Evolutionary conservation across 35 echinoderm and acorn worm species (phyloP).

Genomic region (Chiridota heheva): DNA sequence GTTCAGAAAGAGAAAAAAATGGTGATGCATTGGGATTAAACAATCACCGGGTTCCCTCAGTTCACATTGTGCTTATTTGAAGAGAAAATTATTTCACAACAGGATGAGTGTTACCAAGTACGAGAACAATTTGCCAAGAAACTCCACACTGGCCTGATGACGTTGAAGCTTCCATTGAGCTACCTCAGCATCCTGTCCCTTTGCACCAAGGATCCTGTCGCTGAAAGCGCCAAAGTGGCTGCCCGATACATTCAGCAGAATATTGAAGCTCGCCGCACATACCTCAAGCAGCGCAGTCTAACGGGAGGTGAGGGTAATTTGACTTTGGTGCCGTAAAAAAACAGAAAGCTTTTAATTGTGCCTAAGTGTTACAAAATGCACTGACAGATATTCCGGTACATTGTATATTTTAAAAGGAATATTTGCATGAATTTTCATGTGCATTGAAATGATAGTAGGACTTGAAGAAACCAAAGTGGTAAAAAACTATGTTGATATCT

Average conservation of each 20-base stretch:
- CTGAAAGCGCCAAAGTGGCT: conserved; percentile 61
- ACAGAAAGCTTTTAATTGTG: too few relatives aligned
- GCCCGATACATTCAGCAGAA: conserved; percentile 65
- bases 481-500: neutral
- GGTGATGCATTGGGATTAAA: too few relatives aligned
- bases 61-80: too few relatives aligned
- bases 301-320: conserved; percentile 49
- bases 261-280: conserved; percentile 68
- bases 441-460: neutral
- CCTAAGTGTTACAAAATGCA: too few relatives aligned
- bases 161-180: conserved; percentile 74
- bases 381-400: neutral
- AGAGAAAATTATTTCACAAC: too few relatives aligned
- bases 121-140: conserved; percentile 76
- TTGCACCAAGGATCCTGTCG: conserved; percentile 87
- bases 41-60: too few relatives aligned
- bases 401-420: neutral
- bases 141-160: conserved; percentile 73
- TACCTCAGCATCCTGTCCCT: conserved; percentile 89
- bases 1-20: too few relatives aligned
- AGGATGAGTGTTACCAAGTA: conserved; percentile 99
- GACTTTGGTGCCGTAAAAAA: neutral
- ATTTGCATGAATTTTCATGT: neutral
- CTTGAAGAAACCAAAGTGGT: too few relatives aligned
- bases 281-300: conserved; percentile 66